Evolutionary conservation across 2,797 vertebrate genomes (phyloP).

Genomic region (Numenius phaeopus): DNA sequence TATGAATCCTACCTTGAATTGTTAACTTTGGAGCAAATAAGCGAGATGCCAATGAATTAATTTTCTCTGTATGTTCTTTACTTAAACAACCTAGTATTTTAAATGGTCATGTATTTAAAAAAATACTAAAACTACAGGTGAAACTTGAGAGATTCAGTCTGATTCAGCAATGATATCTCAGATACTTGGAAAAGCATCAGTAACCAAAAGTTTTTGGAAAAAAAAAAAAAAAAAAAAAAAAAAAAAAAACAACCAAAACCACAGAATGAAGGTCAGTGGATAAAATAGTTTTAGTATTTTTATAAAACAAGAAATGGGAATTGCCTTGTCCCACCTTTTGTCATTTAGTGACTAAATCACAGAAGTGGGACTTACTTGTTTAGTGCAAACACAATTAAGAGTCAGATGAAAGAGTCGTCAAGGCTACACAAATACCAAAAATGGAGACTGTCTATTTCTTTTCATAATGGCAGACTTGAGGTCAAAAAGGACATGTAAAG

Average conservation of each 20-base stretch:
- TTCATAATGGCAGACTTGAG: background rate
- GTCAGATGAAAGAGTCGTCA: background rate
- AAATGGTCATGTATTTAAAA: background rate
- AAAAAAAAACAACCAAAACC: accelerated
- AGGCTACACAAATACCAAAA: background rate
- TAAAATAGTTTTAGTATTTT: background rate
- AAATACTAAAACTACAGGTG: background rate
- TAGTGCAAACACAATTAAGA: background rate
- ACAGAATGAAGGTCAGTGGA: background rate
- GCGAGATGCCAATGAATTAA: background rate
- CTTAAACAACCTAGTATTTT: background rate
- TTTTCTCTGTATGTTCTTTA: background rate
- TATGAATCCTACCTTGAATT: background rate
- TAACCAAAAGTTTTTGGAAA: accelerated
- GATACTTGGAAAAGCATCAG: background rate
- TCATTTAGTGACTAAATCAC: background rate
- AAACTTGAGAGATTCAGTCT: background rate
- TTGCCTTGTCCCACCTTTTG: accelerated
- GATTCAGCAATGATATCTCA: background rate
- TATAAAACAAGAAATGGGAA: background rate
- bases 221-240: background rate
- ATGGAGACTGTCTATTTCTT: background rate
- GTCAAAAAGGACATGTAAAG: background rate
- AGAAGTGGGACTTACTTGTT: background rate
- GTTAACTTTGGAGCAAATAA: background rate